phyloP scores from a whole-genome alignment of 2,113 vertebrate species.

The Scophthalmus maximus region DNA sequence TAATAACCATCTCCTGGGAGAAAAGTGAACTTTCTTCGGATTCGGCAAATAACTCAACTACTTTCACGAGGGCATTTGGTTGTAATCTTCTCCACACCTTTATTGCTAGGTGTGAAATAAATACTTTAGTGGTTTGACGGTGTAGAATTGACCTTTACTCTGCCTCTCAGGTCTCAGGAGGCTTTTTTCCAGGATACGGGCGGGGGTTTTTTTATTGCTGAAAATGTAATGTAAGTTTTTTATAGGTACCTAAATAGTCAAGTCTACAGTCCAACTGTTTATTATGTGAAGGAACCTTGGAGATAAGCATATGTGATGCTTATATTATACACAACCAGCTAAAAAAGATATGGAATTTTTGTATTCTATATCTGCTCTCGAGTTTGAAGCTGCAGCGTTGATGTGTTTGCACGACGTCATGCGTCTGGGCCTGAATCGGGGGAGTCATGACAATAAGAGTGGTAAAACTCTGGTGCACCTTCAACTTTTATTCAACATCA shows the following conservation, averaged over 20 bases:
- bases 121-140: not conserved
- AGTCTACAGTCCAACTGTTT: not conserved
- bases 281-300: too few relatives aligned
- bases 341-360: too few relatives aligned
- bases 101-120: constrained; percentile 39
- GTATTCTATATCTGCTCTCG: too few relatives aligned
- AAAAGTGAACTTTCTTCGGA: not conserved
- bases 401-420: constrained; percentile 32
- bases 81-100: constrained; percentile 25
- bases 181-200: not conserved
- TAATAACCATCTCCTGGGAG: not conserved
- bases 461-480: constrained; percentile 74
- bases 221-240: not conserved
- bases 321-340: too few relatives aligned
- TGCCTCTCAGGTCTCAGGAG: not conserved
- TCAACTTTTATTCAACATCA: constrained; percentile 82
- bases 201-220: not conserved
- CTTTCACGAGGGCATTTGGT: not conserved
- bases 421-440: constrained; percentile 30
- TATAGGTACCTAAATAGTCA: not conserved
- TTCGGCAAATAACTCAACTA: not conserved
- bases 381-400: not conserved
- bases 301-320: too few relatives aligned
- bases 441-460: constrained; percentile 70
- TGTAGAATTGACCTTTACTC: constrained; percentile 1